A percentile compares a stretch with the other conserved stretches of the same genome.
These are phyloP conservation scores for Uloborus diversus DNA, from an alignment of 1,140 invertebrate genomes.

Conservation along the genomic window DNA sequence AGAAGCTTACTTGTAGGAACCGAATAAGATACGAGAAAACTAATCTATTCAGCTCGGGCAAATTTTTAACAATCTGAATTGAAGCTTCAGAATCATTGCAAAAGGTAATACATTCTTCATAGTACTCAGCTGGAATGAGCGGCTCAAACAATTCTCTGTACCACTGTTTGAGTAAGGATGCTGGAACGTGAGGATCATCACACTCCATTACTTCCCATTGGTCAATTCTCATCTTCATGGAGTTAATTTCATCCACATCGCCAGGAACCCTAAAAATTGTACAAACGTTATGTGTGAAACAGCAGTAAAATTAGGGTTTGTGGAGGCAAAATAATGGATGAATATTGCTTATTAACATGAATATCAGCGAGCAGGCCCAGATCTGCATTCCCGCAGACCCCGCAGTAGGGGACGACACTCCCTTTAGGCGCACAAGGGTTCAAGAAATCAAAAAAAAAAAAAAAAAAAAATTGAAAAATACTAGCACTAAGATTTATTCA, in stretches of 20 bases:
- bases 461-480: no score
- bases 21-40: constrained; percentile 93
- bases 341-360: not conserved
- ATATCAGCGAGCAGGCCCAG: no score
- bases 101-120: constrained; percentile 77
- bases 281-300: no score
- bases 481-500: no score
- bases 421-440: no score
- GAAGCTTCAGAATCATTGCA: constrained; percentile 79
- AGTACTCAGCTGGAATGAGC: constrained; percentile 90
- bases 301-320: no score
- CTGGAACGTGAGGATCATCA: constrained; percentile 90
- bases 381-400: no score
- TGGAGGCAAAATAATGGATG: no score
- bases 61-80: constrained; percentile 78
- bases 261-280: constrained; percentile 69
- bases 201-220: constrained; percentile 74
- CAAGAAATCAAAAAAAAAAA: no score
- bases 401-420: no score
- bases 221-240: constrained; percentile 85
- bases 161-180: constrained; percentile 95
- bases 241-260: constrained; percentile 93
- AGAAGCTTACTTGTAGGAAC: constrained; percentile 77
- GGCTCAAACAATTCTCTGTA: constrained; percentile 95
- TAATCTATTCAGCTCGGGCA: constrained; percentile 74